phyloP scores from a whole-genome alignment of 1,140 invertebrate genomes.

The Bombus confusus region DNA sequence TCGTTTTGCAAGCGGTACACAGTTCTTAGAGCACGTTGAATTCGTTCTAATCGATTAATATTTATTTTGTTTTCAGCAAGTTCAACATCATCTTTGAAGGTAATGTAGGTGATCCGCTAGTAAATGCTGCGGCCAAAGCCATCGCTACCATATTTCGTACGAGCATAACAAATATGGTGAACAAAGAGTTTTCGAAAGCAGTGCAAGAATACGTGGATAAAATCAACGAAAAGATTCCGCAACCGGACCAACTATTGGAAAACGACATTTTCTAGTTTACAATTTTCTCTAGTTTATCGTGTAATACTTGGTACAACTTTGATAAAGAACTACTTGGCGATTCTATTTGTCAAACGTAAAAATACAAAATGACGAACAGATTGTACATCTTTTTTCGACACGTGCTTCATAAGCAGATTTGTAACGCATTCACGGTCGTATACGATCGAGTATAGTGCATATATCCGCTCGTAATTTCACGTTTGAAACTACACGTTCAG shows the following conservation, averaged over 20 bases:
- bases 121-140: conserved; percentile 51
- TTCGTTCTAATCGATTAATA: neutral
- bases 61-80: conserved; percentile 44
- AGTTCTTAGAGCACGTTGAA: too few species aligned
- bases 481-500: too few species aligned
- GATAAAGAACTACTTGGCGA: too few species aligned
- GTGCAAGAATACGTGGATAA: neutral
- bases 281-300: too few species aligned
- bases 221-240: conserved; percentile 34
- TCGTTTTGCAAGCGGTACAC: too few species aligned
- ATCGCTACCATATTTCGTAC: conserved; percentile 19
- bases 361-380: too few species aligned
- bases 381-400: too few species aligned
- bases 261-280: too few species aligned
- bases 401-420: neutral
- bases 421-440: neutral
- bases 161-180: conserved; percentile 23
- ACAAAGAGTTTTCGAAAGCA: neutral
- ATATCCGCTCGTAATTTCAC: too few species aligned
- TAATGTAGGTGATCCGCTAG: conserved; percentile 50
- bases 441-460: neutral
- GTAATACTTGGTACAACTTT: too few species aligned
- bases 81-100: conserved; percentile 57
- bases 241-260: neutral
- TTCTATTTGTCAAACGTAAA: too few species aligned